phyloP scores from a whole-genome alignment of 2,113 vertebrate species.

The Sorex araneus region DNA sequence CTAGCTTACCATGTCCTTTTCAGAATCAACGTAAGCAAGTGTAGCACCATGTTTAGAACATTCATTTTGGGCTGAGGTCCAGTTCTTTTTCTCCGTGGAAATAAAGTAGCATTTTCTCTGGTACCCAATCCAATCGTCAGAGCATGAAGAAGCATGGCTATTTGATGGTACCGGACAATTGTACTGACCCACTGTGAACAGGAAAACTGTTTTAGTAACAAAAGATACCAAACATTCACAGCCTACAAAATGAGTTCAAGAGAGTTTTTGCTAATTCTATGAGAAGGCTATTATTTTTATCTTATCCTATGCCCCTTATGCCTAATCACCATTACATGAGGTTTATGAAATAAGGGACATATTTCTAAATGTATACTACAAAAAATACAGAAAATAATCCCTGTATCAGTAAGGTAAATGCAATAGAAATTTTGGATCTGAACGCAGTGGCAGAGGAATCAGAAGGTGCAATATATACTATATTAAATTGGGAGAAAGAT shows the following conservation, averaged over 20 bases:
- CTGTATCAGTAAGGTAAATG: neutral
- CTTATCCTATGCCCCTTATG: neutral
- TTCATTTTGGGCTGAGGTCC: constrained; percentile 53
- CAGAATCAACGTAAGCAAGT: constrained; percentile 72
- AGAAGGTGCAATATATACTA: neutral
- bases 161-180: constrained; percentile 70
- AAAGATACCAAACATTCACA: neutral
- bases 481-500: neutral
- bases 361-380: neutral
- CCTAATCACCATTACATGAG: neutral
- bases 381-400: neutral
- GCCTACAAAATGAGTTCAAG: neutral
- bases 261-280: neutral
- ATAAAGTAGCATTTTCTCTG: constrained; percentile 72
- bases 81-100: constrained; percentile 24
- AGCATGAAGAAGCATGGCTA: constrained; percentile 15
- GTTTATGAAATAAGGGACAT: neutral
- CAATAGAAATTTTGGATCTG: neutral
- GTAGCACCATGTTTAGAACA: constrained; percentile 60
- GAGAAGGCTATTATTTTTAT: neutral
- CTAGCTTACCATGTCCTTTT: constrained; percentile 77
- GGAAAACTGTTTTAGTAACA: constrained; percentile 46
- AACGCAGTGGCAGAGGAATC: neutral
- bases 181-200: constrained; percentile 80
- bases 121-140: constrained; percentile 72